A percentile compares a stretch with the other conserved stretches of the same genome.
These are phyloP conservation scores for Ditula angustiorana DNA, from an alignment of 2,888 invertebrate species.

Conservation along the genomic window DNA sequence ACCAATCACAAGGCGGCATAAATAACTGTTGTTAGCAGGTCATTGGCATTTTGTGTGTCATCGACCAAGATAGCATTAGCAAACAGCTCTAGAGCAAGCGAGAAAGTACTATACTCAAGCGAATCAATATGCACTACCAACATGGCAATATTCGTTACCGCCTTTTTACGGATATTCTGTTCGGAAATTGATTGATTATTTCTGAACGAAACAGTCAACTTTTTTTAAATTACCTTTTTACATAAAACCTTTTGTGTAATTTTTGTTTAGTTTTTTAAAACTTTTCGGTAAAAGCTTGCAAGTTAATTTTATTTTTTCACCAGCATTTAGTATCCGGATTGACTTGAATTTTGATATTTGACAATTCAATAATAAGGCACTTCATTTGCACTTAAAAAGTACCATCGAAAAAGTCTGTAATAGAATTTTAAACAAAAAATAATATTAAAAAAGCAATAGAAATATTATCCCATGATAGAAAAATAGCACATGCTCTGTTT, in stretches of 20 bases:
- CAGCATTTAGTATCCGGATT: too few species aligned
- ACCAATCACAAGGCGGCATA: slow-evolving; percentile 63
- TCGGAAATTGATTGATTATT: slow-evolving; percentile 9
- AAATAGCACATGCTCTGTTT: too few species aligned
- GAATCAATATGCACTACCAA: slow-evolving; percentile 34
- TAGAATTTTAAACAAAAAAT: too few species aligned
- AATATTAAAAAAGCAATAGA: too few species aligned
- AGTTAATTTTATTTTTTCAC: too few species aligned
- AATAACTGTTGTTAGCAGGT: slow-evolving; percentile 56
- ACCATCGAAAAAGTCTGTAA: too few species aligned
- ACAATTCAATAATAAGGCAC: too few species aligned
- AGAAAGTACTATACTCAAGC: slow-evolving; percentile 46
- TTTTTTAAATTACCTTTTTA: not conserved
- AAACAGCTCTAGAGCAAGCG: slow-evolving; percentile 45
- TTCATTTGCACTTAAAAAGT: too few species aligned
- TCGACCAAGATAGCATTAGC: slow-evolving; percentile 51
- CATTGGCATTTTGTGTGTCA: slow-evolving; percentile 66
- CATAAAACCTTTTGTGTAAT: not conserved
- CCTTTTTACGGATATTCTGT: slow-evolving; percentile 30
- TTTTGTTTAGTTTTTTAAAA: not conserved
- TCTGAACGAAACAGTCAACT: not conserved
- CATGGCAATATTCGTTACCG: slow-evolving; percentile 28
- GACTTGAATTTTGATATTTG: too few species aligned
- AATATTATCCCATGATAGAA: too few species aligned
- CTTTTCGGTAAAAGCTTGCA: too few species aligned